A percentile compares a stretch with the other conserved stretches of the same genome.
phyloP scores from a whole-genome alignment of 2,797 vertebrate genomes.

The Semaprochilodus insignis region DNA sequence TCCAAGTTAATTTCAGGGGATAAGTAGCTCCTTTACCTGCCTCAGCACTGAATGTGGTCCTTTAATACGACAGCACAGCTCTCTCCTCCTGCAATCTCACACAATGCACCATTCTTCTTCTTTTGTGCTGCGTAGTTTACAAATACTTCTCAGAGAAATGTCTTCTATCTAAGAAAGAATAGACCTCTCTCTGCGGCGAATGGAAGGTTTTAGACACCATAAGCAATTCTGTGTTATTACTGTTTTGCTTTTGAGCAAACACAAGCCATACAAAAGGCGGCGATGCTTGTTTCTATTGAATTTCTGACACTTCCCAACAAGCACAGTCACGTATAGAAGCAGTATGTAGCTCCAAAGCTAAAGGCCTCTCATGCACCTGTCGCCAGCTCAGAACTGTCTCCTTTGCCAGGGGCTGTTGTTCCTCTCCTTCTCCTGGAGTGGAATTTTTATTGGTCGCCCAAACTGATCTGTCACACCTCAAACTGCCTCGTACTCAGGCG shows the following conservation, averaged over 20 bases:
- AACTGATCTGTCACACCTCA: constrained; percentile 35
- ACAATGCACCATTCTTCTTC: not conserved
- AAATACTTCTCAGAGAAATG: not conserved
- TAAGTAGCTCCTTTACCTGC: not conserved
- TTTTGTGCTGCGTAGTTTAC: not conserved
- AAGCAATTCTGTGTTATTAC: not conserved
- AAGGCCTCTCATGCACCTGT: not conserved
- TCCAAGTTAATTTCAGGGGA: not conserved
- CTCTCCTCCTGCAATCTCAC: not conserved
- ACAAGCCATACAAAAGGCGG: not conserved
- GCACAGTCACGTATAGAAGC: not conserved
- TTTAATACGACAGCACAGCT: not conserved
- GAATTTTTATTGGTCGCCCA: constrained; percentile 41
- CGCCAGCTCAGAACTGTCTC: not conserved
- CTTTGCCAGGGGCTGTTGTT: constrained; percentile 3
- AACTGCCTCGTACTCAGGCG: constrained; percentile 10
- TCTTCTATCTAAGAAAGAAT: not conserved
- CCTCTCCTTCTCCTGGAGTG: constrained; percentile 8
- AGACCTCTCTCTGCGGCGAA: not conserved
- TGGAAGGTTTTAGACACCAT: not conserved
- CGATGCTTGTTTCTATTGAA: not conserved
- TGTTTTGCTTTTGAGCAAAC: not conserved
- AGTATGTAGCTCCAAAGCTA: not conserved
- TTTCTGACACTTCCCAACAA: not conserved
- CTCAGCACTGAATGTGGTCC: not conserved